Conservation (phyloP, 2,797 vertebrate species). For the Gadopsis marmoratus region DNA sequence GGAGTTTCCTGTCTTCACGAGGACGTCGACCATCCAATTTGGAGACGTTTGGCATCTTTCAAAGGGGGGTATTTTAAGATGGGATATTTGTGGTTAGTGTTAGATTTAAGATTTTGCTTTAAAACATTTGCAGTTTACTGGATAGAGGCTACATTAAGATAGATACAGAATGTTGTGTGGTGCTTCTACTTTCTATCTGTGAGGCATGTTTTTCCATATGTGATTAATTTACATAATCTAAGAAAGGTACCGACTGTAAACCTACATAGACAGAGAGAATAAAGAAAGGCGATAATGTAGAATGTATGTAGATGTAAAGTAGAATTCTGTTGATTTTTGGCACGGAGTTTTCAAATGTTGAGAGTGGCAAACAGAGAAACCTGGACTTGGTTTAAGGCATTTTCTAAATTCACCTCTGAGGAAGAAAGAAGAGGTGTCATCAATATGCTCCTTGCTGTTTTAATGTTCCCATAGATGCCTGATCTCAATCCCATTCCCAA, state of each 20-base stretch:
- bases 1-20: not conserved
- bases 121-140: not conserved
- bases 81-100: not conserved
- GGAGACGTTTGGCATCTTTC: not conserved
- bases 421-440: not conserved
- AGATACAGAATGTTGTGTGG: not conserved
- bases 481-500: not conserved
- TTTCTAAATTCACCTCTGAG: not conserved
- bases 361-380: not conserved
- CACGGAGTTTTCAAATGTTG: not conserved
- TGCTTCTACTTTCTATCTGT: not conserved
- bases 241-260: not conserved
- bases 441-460: not conserved
- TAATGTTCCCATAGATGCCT: not conserved
- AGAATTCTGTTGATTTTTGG: rapidly evolving
- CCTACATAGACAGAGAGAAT: not conserved
- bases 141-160: not conserved
- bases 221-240: not conserved
- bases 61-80: not conserved
- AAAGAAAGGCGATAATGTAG: not conserved
- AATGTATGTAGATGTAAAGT: no score
- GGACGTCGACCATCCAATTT: not conserved
- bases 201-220: not conserved
- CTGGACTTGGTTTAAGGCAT: not conserved
- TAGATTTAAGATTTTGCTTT: not conserved